Evolutionary conservation across 2,888 invertebrate species (phyloP).

Genomic region (Polyommatus icarus): DNA sequence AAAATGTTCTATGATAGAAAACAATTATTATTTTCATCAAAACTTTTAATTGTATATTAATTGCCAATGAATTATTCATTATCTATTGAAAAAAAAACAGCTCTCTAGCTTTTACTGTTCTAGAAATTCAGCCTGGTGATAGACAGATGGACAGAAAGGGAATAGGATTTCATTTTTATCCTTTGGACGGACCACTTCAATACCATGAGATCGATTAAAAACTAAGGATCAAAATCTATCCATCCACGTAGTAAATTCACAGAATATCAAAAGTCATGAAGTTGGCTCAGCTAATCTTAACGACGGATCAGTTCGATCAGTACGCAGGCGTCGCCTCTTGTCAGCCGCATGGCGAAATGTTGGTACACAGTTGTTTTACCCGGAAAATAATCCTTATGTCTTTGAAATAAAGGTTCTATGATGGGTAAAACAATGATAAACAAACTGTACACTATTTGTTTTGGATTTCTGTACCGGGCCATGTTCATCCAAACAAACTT

Average conservation of each 20-base stretch:
- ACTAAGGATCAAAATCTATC: neutral
- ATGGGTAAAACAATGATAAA: neutral
- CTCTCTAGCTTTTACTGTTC: neutral
- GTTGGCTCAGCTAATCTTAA: slow-evolving; percentile 38
- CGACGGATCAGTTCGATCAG: slow-evolving; percentile 42
- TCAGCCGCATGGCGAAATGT: slow-evolving; percentile 37
- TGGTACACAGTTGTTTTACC: neutral
- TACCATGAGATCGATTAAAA: neutral
- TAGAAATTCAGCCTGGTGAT: neutral
- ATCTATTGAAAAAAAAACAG: too few species aligned
- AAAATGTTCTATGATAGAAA: too few species aligned
- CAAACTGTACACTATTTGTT: slow-evolving; percentile 28
- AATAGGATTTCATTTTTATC: too few species aligned
- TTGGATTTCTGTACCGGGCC: slow-evolving; percentile 23
- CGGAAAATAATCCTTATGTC: neutral
- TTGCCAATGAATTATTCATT: too few species aligned
- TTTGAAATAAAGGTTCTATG: neutral
- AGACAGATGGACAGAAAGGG: too few species aligned
- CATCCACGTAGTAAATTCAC: slow-evolving; percentile 8
- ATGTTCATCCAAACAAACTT: slow-evolving; percentile 1
- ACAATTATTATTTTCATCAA: too few species aligned
- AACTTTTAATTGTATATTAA: too few species aligned
- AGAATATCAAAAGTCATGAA: slow-evolving; percentile 31
- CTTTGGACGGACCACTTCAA: neutral
- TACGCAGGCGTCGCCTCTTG: slow-evolving; percentile 40